Conservation (phyloP, 2,797 vertebrate genomes). For the Sphaeramia orbicularis region DNA sequence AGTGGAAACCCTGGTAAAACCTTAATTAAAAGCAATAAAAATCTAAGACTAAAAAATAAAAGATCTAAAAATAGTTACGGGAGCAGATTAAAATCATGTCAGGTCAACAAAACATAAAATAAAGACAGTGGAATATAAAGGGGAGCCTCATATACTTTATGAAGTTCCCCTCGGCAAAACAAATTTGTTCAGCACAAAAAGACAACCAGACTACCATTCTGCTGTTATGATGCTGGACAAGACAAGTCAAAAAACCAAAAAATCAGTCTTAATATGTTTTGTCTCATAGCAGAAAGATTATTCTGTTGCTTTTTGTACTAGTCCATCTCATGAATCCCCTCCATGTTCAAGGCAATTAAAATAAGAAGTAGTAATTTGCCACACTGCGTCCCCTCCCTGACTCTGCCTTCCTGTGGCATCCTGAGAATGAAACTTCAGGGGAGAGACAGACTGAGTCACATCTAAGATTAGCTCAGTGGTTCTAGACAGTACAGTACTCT, state of each 20-base stretch:
- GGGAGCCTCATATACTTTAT: too few relatives aligned
- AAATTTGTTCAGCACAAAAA: too few relatives aligned
- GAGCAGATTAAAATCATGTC: slow-evolving; percentile 9
- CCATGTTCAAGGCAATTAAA: slow-evolving; percentile 18
- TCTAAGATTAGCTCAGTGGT: slow-evolving; percentile 75
- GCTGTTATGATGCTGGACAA: too few relatives aligned
- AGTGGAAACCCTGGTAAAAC: too few relatives aligned
- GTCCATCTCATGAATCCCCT: background rate
- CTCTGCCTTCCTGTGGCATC: slow-evolving; percentile 73
- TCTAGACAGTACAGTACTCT: slow-evolving; percentile 47
- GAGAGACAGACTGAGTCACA: slow-evolving; percentile 63
- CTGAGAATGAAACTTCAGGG: slow-evolving; percentile 72
- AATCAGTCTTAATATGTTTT: background rate
- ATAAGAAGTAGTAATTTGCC: slow-evolving; percentile 22
- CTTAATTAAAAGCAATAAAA: too few relatives aligned
- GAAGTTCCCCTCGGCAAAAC: too few relatives aligned
- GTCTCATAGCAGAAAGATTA: slow-evolving; percentile 7
- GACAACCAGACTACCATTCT: too few relatives aligned
- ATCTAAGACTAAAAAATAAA: too few relatives aligned
- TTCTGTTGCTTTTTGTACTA: slow-evolving; percentile 18
- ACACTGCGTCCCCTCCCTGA: slow-evolving; percentile 40
- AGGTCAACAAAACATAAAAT: too few relatives aligned
- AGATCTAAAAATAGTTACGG: background rate
- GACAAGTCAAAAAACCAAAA: too few relatives aligned
- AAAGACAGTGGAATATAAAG: too few relatives aligned